Base-by-base conservation (phyloP, 1,140 invertebrate species). In the Brachionus koreanus region DNA sequence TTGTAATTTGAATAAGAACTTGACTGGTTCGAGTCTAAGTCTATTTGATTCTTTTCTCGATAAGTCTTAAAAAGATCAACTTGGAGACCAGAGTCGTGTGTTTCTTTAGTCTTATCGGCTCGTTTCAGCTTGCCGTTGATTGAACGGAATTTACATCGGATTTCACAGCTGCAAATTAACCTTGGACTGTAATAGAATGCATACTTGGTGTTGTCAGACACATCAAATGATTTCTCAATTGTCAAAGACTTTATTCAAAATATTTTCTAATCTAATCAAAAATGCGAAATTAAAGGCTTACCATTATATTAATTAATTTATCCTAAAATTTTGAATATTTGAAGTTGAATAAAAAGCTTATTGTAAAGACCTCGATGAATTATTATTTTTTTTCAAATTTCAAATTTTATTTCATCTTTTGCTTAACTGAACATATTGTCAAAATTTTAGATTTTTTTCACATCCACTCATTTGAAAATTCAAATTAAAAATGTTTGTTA, bases 391-490 rank as follows among this genome's bases (percentile, higher is more conserved):
- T 13, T 65, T 65, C 19, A 16, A 19, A 33, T 65, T 65, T 65
- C 63, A 65, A 33, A 33, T 65, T 65, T 65, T 33, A 65, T 65
- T 65, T 65, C 63, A 65, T 29, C 13, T 65, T 65, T 65, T 65
- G 63, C 33, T 65, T 65, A 29, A 33, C 33, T 65, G 33, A 25
- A 23, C 10, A n/a, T 37, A 23, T 25, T 33, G 16, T 65, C 25
- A 33, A 33, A 65, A 46, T n/a, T 46, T 2, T 46, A 46, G 1
- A n/a, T 46, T 46, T 46, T n/a, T 65, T 33, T 65, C 13, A 23
- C 33, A 33, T 33, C 5, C 12, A 37, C 6, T 65, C 13, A 9
- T 65, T 33, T 33, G 1, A 46, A 46, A 46, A 46, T 29, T 29
- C 1, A 29, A 29, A 29, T 29, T 29, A 29, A 29, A 29, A 29